Evolutionary conservation across 2,888 invertebrate genomes (phyloP).

Genomic region (Ophioninae sp.): DNA sequence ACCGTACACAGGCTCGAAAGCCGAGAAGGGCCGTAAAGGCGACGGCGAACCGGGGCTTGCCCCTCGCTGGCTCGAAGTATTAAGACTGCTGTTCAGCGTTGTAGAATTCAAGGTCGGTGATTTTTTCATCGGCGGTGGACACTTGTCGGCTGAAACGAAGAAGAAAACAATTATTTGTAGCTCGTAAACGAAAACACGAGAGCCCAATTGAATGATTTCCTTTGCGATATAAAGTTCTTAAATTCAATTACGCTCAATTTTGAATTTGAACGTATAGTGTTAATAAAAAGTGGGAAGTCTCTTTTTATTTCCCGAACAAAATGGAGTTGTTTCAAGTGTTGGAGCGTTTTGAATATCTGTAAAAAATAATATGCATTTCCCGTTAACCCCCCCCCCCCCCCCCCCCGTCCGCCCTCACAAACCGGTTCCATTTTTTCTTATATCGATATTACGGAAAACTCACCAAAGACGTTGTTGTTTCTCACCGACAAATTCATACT

Average conservation of each 20-base stretch:
- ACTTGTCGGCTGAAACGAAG: conserved; percentile 73
- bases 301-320: no score
- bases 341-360: no score
- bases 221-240: neutral
- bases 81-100: conserved; percentile 63
- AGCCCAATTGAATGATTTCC: neutral
- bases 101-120: conserved; percentile 68
- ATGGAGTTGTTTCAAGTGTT: no score
- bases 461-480: conserved; percentile 77
- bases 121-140: conserved; percentile 76
- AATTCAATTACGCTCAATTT: neutral
- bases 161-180: neutral
- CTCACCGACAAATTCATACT: conserved; percentile 75
- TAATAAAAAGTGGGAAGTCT: no score
- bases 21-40: conserved; percentile 75
- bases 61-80: conserved; percentile 69
- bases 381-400: no score
- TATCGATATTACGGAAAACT: conserved; percentile 52
- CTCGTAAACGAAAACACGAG: neutral
- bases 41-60: conserved; percentile 72
- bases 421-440: neutral
- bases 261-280: no score
- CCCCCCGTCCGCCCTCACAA: no score
- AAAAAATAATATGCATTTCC: no score
- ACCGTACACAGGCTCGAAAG: conserved; percentile 77